Evolutionary conservation across 64 coral and sea anemone species (phyloP).

Genomic region (Dendrophyllia cribrosa): DNA sequence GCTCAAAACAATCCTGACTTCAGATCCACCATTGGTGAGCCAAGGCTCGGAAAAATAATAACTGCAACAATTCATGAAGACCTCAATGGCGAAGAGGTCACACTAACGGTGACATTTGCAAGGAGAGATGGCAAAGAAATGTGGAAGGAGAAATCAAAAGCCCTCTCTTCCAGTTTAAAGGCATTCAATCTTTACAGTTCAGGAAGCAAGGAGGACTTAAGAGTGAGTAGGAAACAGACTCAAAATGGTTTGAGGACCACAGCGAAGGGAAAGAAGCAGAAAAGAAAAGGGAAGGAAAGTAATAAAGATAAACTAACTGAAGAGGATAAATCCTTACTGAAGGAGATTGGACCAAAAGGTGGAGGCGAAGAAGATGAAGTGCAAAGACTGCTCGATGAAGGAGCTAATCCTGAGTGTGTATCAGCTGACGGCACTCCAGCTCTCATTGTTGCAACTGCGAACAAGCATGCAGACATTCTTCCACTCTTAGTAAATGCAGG

Average conservation of each 20-base stretch:
- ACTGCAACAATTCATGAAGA: constrained; percentile 91
- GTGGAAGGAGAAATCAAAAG: constrained; percentile 86
- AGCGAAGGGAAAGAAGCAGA: constrained; percentile 44
- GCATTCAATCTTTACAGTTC: constrained; percentile 70
- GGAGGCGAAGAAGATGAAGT: constrained; percentile 87
- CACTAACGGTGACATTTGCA: constrained; percentile 87
- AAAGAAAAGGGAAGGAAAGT: constrained; percentile 62
- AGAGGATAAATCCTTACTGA: constrained; percentile 69
- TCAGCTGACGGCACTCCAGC: constrained; percentile 71
- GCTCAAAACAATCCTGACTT: constrained; percentile 97
- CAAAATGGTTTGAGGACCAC: constrained; percentile 63
- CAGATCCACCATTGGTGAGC: constrained; percentile 89
- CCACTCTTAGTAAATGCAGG: constrained; percentile 80
- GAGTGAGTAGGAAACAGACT: constrained; percentile 42
- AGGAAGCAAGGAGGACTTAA: constrained; percentile 74
- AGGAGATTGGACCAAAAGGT: constrained; percentile 83
- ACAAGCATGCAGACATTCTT: constrained; percentile 84
- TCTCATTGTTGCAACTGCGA: constrained; percentile 72
- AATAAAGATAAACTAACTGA: constrained; percentile 62
- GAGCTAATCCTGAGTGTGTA: constrained; percentile 75
- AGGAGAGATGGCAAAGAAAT: constrained; percentile 79
- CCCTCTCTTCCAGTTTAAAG: constrained; percentile 71
- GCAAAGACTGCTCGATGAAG: constrained; percentile 71
- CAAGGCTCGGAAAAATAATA: constrained; percentile 88
- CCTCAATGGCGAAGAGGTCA: constrained; percentile 90